phyloP scores from a whole-genome alignment of 2,113 vertebrate genomes.

The Cisticola juncidis region DNA sequence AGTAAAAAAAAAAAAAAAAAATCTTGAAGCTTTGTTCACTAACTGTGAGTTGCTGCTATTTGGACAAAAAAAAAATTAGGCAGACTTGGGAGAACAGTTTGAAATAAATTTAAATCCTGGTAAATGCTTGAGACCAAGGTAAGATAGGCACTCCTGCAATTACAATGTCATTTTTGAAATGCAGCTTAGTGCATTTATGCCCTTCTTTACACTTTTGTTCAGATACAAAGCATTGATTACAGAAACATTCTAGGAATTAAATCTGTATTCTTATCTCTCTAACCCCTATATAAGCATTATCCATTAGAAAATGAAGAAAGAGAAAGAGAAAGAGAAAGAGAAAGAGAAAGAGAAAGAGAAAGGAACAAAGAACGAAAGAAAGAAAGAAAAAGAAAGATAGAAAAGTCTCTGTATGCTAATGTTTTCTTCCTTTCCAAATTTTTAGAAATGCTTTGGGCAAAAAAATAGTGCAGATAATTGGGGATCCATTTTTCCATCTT shows the following conservation, averaged over 20 bases:
- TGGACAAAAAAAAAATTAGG: slow-evolving; percentile 72
- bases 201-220: slow-evolving; percentile 73
- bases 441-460: slow-evolving; percentile 7
- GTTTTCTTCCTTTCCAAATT: not conserved
- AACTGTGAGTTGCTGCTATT: slow-evolving; percentile 77
- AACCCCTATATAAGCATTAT: not conserved
- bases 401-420: not conserved
- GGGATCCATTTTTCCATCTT: not conserved
- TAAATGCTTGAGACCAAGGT: slow-evolving; percentile 66
- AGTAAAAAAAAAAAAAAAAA: slow-evolving; percentile 70
- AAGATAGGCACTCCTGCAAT: slow-evolving; percentile 73
- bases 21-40: slow-evolving; percentile 76
- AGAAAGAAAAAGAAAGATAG: no score
- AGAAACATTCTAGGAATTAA: slow-evolving; percentile 69
- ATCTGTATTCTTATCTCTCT: slow-evolving; percentile 49
- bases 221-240: slow-evolving; percentile 73
- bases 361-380: not conserved
- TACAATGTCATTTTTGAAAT: slow-evolving; percentile 68
- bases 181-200: slow-evolving; percentile 61
- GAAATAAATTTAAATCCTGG: slow-evolving; percentile 77
- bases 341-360: accelerated
- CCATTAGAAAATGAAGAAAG: slow-evolving; percentile 47
- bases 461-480: not conserved
- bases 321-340: accelerated
- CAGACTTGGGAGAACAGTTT: slow-evolving; percentile 72